Evolutionary conservation across 2,113 vertebrate genomes (phyloP), one percentile per base, ranked within the genome.

Genomic region (Ammospiza caudacuta): DNA sequence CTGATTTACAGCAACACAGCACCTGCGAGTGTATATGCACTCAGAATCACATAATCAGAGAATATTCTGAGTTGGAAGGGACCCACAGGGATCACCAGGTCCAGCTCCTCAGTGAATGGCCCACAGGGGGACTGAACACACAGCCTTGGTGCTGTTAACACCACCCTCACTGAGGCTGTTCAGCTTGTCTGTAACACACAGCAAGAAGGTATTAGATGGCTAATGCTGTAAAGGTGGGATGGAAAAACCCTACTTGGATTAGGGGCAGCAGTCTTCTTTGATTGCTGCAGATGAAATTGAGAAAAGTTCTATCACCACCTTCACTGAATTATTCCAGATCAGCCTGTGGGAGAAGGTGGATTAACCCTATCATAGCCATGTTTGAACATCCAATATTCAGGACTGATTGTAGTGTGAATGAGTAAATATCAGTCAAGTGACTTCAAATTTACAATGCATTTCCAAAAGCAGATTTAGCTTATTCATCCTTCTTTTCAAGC

Each of bases 101-200:
- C n/a, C 62, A 62, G 7, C 55, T 35, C 62, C 49, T 75, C 35
- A 43, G 35, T 69, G 70, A 83, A 83, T 28, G 59, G 49, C 79
- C 80, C 39, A 37, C 77, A 86, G 8, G 21, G 80, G 96, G 91
- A 94, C 95, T 86, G 87, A 96, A 96, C 94, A 96, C 92, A 86
- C 79, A 91, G 93, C 91, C 92, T 92, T 95, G 95, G 94, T 55
- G 44, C 93, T 92, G 91, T 94, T 96, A 95, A 96, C 97, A 96
- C 96, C 94, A 91, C 64, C 85, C 95, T 94, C 97, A 92, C 94
- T 83, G 94, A 86, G 63, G 77, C 47, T 5, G 1, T 25, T 94
- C 69, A 90, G 47, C 68, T 81, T 89, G 89, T 90, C 83, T 92
- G 9, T 14, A 68, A 80, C 22, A 27, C 2, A 70, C 31, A 90